Conservation (phyloP, 1,140 invertebrate species). For the Neodiprion virginianus region DNA sequence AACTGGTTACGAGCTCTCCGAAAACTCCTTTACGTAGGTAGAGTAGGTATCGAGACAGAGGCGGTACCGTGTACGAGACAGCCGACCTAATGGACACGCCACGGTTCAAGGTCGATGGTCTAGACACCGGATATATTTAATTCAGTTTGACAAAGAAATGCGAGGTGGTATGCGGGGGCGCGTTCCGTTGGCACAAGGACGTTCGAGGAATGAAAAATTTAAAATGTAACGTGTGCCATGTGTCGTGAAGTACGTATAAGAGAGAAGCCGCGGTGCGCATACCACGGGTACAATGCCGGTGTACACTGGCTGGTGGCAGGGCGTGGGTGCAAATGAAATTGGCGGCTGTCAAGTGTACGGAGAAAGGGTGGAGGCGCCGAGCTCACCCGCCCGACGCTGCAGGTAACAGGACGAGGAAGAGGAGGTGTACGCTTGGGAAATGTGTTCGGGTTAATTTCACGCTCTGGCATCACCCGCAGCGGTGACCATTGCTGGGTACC, state of each 20-base stretch:
- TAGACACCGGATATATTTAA: no score
- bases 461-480: constrained; percentile 16
- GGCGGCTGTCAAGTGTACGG: not conserved
- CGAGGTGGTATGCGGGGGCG: no score
- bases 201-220: no score
- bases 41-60: no score
- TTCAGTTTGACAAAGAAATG: no score
- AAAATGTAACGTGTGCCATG: no score
- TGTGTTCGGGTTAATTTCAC: constrained; percentile 27
- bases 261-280: not conserved
- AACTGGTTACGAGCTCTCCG: no score
- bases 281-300: not conserved
- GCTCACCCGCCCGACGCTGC: constrained; percentile 24
- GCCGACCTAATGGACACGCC: no score
- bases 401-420: constrained; percentile 4
- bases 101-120: no score
- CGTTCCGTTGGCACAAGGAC: no score
- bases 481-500: not conserved
- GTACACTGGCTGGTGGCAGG: not conserved
- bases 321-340: not conserved
- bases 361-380: constrained; percentile 18
- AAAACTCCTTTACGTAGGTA: no score
- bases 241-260: not conserved
- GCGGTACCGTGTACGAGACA: no score
- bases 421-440: constrained; percentile 24